phyloP scores from a whole-genome alignment of 2,888 invertebrate species.

The Macaria liturata region DNA sequence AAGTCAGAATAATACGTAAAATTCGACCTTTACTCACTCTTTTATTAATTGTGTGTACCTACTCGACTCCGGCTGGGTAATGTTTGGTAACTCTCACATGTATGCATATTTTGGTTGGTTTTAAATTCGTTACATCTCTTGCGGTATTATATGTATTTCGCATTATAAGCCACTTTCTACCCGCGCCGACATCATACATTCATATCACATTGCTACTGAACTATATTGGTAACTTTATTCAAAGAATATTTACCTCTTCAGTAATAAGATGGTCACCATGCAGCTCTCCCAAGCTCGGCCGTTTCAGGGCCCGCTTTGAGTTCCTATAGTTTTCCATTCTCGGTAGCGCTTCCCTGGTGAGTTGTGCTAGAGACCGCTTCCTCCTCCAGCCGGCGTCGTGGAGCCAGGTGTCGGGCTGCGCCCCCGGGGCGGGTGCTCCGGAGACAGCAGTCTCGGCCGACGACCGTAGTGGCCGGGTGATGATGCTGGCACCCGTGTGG shows the following conservation, averaged over 20 bases:
- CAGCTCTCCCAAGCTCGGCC: constrained; percentile 93
- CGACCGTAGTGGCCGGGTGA: constrained; percentile 65
- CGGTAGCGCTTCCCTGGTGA: constrained; percentile 91
- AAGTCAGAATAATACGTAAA: too few species aligned
- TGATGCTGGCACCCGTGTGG: constrained; percentile 73
- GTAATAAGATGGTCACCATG: constrained; percentile 85
- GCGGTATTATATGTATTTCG: too few species aligned
- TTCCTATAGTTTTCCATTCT: constrained; percentile 92
- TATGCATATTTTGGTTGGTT: too few species aligned
- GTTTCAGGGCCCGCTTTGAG: constrained; percentile 88
- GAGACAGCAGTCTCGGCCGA: constrained; percentile 55
- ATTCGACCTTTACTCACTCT: too few species aligned
- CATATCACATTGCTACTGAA: too few species aligned
- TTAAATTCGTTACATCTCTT: too few species aligned
- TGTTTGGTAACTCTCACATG: too few species aligned
- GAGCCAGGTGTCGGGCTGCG: constrained; percentile 69
- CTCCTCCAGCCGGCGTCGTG: constrained; percentile 77
- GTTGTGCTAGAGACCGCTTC: constrained; percentile 85
- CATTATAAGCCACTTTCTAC: too few species aligned
- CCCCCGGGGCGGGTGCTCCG: constrained; percentile 34
- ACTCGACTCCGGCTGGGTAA: too few species aligned
- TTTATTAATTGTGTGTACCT: too few species aligned
- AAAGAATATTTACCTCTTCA: constrained; percentile 60
- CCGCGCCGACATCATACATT: too few species aligned
- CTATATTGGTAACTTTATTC: too few species aligned